A percentile compares a stretch with the other conserved stretches of the same genome.
Evolutionary conservation across 2,888 invertebrate species (phyloP).

Genomic region (Dasysyrphus tricinctus): DNA sequence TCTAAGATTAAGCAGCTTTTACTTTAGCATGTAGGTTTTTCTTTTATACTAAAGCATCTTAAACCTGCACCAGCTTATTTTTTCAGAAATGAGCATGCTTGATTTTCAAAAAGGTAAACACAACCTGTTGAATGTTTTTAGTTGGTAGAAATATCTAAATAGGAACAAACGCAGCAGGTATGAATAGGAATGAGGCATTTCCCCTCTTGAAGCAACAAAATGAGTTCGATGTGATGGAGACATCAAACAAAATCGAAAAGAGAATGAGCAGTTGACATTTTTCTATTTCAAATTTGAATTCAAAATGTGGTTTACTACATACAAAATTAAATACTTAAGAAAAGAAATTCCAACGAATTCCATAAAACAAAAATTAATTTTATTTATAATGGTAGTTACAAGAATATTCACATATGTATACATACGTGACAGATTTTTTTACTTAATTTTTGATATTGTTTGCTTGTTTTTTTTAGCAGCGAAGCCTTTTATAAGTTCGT

Average conservation of each 20-base stretch:
- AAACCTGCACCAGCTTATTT: background rate
- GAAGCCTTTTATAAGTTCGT: no score
- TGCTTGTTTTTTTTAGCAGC: no score
- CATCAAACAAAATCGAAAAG: background rate
- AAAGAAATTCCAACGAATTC: no score
- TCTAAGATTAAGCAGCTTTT: no score
- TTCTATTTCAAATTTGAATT: background rate
- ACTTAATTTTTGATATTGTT: no score
- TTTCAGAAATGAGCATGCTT: background rate
- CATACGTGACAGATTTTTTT: no score
- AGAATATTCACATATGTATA: no score
- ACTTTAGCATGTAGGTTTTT: no score
- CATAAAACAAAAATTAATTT: no score
- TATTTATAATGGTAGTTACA: no score
- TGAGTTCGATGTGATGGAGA: background rate
- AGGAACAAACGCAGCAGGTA: background rate
- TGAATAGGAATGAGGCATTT: background rate
- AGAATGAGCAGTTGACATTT: background rate
- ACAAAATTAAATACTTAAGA: no score
- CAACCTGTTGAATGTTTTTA: slow-evolving; percentile 23
- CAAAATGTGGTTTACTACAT: no score
- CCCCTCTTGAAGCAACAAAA: background rate
- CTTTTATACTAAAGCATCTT: background rate
- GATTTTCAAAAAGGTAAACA: slow-evolving; percentile 14
- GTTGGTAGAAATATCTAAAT: background rate